These are phyloP conservation scores for Bimastos eiseni DNA, from an alignment of 2,888 invertebrate species.

Conservation along the genomic window DNA sequence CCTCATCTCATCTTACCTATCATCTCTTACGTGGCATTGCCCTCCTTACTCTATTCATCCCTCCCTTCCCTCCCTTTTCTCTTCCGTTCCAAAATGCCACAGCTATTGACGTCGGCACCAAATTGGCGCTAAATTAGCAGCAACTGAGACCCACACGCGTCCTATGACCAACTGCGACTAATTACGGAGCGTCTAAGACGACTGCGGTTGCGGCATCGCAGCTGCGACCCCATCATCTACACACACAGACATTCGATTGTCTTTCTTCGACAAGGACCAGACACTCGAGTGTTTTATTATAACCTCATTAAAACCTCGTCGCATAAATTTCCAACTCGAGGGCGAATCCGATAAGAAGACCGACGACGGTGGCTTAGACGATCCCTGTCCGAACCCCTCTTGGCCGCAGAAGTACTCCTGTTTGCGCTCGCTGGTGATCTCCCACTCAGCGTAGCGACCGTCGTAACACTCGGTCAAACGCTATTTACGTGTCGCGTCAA, in stretches of 20 bases:
- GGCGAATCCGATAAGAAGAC: not conserved
- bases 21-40: no score
- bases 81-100: not conserved
- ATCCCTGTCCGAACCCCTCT: not conserved
- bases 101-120: not conserved
- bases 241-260: not conserved
- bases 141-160: not conserved
- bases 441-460: constrained; percentile 5
- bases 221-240: not conserved
- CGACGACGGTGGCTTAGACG: not conserved
- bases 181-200: not conserved
- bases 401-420: not conserved
- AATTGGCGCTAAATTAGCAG: not conserved
- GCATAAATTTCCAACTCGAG: constrained; percentile 3
- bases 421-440: not conserved
- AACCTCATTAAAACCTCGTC: not conserved
- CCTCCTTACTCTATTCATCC: no score
- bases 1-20: not conserved
- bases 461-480: not conserved
- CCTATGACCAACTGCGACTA: not conserved
- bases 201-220: not conserved
- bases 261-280: not conserved
- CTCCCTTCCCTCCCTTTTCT: not conserved
- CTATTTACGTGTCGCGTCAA: constrained; percentile 13
- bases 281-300: constrained; percentile 13